Evolutionary conservation across 2,797 vertebrate genomes (phyloP).

Genomic region (Parauchenoglanis punctatus): DNA sequence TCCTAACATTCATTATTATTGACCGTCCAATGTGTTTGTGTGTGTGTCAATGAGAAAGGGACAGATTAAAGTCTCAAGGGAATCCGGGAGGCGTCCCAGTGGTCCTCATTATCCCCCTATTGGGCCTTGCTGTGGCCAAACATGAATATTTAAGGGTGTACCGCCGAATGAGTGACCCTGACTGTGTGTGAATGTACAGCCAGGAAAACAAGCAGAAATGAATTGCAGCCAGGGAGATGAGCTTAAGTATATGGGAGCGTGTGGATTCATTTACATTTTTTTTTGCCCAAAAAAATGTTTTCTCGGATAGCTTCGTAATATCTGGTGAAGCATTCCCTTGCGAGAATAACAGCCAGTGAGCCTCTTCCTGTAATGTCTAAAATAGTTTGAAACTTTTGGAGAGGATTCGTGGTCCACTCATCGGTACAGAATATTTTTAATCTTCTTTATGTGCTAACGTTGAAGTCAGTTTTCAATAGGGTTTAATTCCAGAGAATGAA

Average conservation of each 20-base stretch:
- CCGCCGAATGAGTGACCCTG: constrained; percentile 13
- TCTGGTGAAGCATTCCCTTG: background rate
- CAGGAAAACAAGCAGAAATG: background rate
- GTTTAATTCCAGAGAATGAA: background rate
- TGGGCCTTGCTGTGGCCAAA: constrained; percentile 47
- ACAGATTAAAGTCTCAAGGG: constrained; percentile 46
- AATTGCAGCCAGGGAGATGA: background rate
- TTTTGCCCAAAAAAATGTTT: background rate
- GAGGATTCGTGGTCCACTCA: too few relatives aligned
- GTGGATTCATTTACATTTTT: background rate
- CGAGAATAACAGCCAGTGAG: background rate
- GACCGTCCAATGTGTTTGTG: constrained; percentile 21
- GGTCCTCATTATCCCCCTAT: constrained; percentile 53
- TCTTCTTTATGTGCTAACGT: too few relatives aligned
- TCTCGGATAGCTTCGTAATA: background rate
- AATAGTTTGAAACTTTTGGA: background rate
- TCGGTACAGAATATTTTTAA: background rate
- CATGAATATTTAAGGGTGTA: constrained; percentile 56
- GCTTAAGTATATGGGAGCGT: background rate
- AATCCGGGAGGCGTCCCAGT: constrained; percentile 42
- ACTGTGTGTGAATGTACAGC: background rate
- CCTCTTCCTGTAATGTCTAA: background rate
- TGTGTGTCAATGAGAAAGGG: constrained; percentile 21
- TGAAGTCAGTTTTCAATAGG: background rate
- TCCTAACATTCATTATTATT: constrained; percentile 33